These are phyloP conservation scores for Tipula vernalis DNA, from an alignment of 2,888 invertebrate species.

Conservation along the genomic window DNA sequence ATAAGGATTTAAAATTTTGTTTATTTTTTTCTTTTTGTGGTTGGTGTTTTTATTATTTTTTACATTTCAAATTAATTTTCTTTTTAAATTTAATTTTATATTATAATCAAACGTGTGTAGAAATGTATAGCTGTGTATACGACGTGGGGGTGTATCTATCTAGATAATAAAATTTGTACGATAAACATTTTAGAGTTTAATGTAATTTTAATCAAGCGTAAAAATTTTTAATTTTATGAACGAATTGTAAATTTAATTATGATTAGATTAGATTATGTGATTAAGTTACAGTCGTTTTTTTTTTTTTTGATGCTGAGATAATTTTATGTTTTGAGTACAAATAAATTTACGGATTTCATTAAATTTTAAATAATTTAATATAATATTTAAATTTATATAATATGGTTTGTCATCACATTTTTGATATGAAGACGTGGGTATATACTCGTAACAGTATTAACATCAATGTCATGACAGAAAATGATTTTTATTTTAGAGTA, in stretches of 20 bases:
- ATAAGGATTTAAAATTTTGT: not conserved
- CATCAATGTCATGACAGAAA: not conserved
- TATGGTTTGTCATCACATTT: not conserved
- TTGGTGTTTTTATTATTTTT: not conserved
- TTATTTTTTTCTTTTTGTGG: not conserved
- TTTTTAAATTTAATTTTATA: not conserved
- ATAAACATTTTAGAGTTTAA: not conserved
- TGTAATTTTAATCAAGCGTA: constrained; percentile 4
- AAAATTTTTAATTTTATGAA: not conserved
- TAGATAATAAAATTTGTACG: not conserved
- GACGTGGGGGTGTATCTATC: not conserved
- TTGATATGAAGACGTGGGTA: not conserved
- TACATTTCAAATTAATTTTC: not conserved
- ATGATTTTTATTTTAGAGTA: too few relatives aligned
- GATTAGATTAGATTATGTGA: not conserved
- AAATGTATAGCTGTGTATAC: not conserved
- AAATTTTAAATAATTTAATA: not conserved
- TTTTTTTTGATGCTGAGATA: not conserved
- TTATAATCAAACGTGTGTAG: not conserved
- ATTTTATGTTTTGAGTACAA: not conserved
- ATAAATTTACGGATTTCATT: not conserved
- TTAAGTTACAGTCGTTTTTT: not conserved
- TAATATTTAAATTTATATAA: not conserved
- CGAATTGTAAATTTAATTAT: not conserved
- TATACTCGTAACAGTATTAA: not conserved